Conservation (phyloP, 2,113 vertebrate genomes). For the Cyanocitta stelleri region DNA sequence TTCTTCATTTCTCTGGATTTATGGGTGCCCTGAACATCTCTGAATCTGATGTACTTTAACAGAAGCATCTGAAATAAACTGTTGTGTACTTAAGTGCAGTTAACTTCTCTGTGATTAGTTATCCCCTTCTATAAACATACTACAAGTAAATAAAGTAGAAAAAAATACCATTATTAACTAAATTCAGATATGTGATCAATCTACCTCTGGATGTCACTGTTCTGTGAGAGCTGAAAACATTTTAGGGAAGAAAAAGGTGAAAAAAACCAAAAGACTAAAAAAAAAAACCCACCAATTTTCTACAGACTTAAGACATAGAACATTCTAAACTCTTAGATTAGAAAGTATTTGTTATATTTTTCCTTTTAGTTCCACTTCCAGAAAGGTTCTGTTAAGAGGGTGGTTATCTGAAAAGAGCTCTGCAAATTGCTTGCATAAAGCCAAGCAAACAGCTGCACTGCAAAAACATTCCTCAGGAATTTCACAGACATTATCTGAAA, state of each 20-base stretch:
- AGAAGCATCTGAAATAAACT: not conserved
- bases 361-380: not conserved
- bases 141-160: not conserved
- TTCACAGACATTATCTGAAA: not conserved
- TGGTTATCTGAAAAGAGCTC: not conserved
- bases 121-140: not conserved
- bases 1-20: not conserved
- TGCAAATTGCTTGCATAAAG: not conserved
- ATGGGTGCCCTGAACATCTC: not conserved
- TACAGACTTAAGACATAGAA: not conserved
- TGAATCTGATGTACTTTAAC: not conserved
- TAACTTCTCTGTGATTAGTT: not conserved
- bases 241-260: not conserved
- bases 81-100: not conserved
- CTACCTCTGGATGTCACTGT: not conserved
- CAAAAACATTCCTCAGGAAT: conserved; percentile 18
- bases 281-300: accelerated
- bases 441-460: not conserved
- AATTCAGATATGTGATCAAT: not conserved
- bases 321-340: not conserved
- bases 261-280: not conserved
- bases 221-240: not conserved
- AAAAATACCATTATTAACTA: not conserved
- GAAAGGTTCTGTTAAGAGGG: not conserved
- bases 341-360: not conserved